A percentile compares a stretch with the other conserved stretches of the same genome.
Evolutionary conservation across 2,888 invertebrate genomes (phyloP).

Genomic region (Macrophya annulata): DNA sequence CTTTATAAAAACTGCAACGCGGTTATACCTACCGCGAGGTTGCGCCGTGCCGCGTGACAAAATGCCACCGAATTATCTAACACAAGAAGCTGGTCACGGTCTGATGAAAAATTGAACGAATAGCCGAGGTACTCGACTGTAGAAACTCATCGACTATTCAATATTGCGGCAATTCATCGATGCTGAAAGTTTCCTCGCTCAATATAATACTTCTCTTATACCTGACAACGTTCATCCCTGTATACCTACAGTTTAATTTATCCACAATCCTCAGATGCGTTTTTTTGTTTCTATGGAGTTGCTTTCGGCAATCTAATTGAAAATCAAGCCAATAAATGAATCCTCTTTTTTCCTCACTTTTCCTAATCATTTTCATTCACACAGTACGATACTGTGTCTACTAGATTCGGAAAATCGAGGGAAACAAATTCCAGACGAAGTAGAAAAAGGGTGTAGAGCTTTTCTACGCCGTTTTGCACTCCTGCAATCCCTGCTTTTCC

Average conservation of each 20-base stretch:
- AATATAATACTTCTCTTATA: neutral
- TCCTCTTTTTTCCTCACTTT: neutral
- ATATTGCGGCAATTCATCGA: constrained; percentile 26
- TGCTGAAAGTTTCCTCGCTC: neutral
- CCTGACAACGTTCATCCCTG: neutral
- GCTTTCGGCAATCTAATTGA: neutral
- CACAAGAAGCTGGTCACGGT: constrained; percentile 39
- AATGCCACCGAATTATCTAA: constrained; percentile 24
- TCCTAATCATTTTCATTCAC: neutral
- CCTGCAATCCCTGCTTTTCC: constrained; percentile 14
- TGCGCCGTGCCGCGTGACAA: neutral
- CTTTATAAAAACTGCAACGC: neutral
- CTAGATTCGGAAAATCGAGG: neutral
- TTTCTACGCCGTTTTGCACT: neutral
- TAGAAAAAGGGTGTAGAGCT: neutral
- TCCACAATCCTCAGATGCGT: neutral
- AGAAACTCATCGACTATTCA: constrained; percentile 35
- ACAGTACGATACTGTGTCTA: neutral
- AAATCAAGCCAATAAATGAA: neutral
- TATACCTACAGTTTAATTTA: neutral
- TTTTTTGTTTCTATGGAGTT: neutral
- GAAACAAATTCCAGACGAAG: neutral
- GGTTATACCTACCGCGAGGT: neutral
- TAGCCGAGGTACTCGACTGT: constrained; percentile 6
- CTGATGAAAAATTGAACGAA: constrained; percentile 12